These are phyloP conservation scores for Anomalospiza imberbis DNA, from an alignment of 2,797 vertebrate species.

Conservation along the genomic window DNA sequence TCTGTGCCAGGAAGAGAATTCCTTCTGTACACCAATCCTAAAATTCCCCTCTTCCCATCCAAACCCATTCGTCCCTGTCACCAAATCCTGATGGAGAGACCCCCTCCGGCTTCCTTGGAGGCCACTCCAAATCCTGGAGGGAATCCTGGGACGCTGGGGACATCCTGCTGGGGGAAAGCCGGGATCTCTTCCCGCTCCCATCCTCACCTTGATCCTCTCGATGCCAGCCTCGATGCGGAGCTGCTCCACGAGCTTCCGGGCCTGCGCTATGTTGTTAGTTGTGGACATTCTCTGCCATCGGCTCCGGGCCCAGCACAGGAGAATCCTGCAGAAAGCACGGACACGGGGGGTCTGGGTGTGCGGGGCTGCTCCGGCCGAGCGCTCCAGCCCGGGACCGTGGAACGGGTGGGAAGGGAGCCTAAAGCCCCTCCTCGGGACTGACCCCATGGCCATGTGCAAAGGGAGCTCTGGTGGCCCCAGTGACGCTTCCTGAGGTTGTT, in stretches of 20 bases:
- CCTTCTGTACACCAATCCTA: neutral
- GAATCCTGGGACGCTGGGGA: neutral
- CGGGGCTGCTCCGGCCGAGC: no score
- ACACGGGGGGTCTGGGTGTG: neutral
- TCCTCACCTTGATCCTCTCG: constrained; percentile 90
- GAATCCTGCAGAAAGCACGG: constrained; percentile 63
- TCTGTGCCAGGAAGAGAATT: neutral
- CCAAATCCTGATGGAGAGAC: neutral
- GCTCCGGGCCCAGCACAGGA: constrained; percentile 69
- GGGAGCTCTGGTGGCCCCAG: neutral
- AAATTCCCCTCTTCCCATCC: neutral
- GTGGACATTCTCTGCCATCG: constrained; percentile 94
- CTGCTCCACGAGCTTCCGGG: constrained; percentile 97
- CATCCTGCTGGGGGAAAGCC: neutral
- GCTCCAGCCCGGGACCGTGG: neutral
- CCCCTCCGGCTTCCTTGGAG: neutral
- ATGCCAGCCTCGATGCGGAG: constrained; percentile 94
- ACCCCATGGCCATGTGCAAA: neutral
- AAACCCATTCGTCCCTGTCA: neutral
- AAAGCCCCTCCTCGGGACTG: neutral
- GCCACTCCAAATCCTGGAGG: no score
- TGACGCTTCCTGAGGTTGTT: neutral
- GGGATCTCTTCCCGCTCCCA: neutral
- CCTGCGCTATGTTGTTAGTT: constrained; percentile 96
- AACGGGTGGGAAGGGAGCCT: neutral